Base-by-base conservation (phyloP, 2,797 vertebrate species). In the Melanotaenia parkinsoni region DNA sequence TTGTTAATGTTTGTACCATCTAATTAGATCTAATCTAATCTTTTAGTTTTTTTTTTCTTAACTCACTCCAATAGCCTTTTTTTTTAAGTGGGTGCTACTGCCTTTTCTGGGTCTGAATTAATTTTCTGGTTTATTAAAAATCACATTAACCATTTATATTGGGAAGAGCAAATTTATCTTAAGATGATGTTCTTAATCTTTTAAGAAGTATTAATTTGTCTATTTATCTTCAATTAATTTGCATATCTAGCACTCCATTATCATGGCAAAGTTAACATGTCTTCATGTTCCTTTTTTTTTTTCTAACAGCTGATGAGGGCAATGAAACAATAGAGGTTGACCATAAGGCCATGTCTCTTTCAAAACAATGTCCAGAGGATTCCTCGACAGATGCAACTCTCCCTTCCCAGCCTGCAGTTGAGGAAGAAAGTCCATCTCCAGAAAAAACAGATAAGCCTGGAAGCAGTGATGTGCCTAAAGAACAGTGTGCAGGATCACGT, bases 361-460 rank as follows among this genome's bases (percentile, higher is more conserved):
- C 38, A 63, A 69, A 68, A 53, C 62, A 70, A n/a, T 11, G 64
- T 70, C 65, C 58, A 64, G 95, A 91, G 91, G 93, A 86, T 14
- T n/a, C 58, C 20, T 75, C 80, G n/a, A 74, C 76, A 60, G 72
- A 78, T 43, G 20, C 45, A 9, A 56, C 82, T 28, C 61, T 89
- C 3, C 47, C 81, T 2, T 59, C 85, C 3, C 0, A 70, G 28
- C 26, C 60, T 43, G 47, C 85, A 5, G 16, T 62, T 63, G 72
- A 90, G 51, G 47, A 57, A 63, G 47, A 73, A 28, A 79, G 63
- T 37, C 53, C 58, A 32, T 20, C 82, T 72, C 37, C 63, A 18
- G 79, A 85, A 86, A 86, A 82, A 74, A 8, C 45, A 56, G 95
- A 94, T 87, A 95, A 95, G 18, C 22, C 89, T 47, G 4, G 63